Evolutionary conservation across 30 jellyfish, hydroid and myxozoan genomes (phyloP).

Genomic region (Aurelia aurita): DNA sequence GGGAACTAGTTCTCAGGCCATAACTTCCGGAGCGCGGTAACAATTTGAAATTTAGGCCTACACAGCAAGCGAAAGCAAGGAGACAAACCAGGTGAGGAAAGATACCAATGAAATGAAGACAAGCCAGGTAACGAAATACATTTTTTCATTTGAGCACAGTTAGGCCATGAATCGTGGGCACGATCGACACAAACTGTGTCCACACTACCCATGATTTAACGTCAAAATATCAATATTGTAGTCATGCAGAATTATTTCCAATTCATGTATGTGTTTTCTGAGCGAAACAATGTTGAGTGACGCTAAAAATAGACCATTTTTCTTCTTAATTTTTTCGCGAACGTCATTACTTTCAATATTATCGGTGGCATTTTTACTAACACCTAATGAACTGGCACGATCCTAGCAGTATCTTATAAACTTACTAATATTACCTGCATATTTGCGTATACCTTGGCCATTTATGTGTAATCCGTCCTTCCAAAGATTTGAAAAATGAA

Average conservation of each 20-base stretch:
- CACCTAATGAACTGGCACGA: conserved; percentile 25
- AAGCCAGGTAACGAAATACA: too few relatives aligned
- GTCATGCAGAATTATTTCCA: conserved; percentile 4
- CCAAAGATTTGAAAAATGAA: conserved; percentile 3
- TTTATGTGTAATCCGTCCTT: conserved; percentile 8
- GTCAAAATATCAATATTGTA: conserved; percentile 17
- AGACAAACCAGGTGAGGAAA: too few relatives aligned
- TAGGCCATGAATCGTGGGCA: too few relatives aligned
- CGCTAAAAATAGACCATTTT: conserved; percentile 10
- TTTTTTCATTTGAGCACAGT: too few relatives aligned
- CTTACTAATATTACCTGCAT: conserved; percentile 5
- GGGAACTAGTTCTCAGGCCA: too few relatives aligned
- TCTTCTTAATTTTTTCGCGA: background rate
- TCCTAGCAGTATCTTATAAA: conserved; percentile 8
- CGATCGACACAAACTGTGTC: too few relatives aligned
- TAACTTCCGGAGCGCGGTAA: too few relatives aligned
- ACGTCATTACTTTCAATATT: background rate
- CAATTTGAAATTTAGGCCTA: too few relatives aligned
- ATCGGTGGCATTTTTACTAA: background rate
- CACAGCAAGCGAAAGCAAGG: too few relatives aligned
- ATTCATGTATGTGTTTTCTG: background rate
- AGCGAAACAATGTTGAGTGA: conserved; percentile 8
- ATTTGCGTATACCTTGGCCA: background rate
- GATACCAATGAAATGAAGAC: too few relatives aligned
- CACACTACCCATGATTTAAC: too few relatives aligned